phyloP scores from a whole-genome alignment of 1,140 invertebrate genomes.

The Drosophila arawakana region DNA sequence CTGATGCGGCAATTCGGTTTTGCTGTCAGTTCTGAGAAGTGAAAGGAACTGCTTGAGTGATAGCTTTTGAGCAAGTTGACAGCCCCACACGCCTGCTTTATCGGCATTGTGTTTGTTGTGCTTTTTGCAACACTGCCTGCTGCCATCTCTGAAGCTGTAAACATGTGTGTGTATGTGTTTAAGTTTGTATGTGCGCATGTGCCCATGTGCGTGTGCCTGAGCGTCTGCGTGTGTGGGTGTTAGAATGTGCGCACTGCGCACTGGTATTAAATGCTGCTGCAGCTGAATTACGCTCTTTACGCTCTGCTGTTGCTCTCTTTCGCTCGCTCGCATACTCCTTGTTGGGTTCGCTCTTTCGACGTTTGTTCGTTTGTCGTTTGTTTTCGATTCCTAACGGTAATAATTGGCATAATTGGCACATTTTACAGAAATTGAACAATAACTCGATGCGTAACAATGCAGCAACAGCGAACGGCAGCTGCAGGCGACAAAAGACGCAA shows the following conservation, averaged over 20 bases:
- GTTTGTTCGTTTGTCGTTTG: slow-evolving; percentile 4
- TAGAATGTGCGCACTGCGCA: background rate
- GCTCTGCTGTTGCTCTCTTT: background rate
- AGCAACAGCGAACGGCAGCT: slow-evolving; percentile 23
- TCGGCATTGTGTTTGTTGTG: background rate
- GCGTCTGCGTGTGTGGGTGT: background rate
- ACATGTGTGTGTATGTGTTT: background rate
- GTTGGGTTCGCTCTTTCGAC: background rate
- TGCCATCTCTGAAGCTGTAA: background rate
- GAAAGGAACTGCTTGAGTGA: background rate
- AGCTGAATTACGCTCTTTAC: slow-evolving; percentile 17
- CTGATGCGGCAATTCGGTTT: too few relatives aligned
- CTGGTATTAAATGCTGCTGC: background rate
- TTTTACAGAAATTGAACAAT: slow-evolving; percentile 54
- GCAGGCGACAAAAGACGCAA: slow-evolving; percentile 50
- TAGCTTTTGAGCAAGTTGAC: background rate
- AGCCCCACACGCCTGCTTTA: background rate
- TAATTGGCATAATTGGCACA: slow-evolving; percentile 69
- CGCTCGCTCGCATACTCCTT: background rate
- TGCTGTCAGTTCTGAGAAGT: too few relatives aligned
- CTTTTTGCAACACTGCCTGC: background rate
- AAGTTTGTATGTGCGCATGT: background rate
- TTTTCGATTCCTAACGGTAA: slow-evolving; percentile 46
- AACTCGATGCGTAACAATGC: slow-evolving; percentile 49
- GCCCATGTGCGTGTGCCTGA: too few relatives aligned